Conservation (phyloP, 2,797 vertebrate species). For the Lemur catta region DNA sequence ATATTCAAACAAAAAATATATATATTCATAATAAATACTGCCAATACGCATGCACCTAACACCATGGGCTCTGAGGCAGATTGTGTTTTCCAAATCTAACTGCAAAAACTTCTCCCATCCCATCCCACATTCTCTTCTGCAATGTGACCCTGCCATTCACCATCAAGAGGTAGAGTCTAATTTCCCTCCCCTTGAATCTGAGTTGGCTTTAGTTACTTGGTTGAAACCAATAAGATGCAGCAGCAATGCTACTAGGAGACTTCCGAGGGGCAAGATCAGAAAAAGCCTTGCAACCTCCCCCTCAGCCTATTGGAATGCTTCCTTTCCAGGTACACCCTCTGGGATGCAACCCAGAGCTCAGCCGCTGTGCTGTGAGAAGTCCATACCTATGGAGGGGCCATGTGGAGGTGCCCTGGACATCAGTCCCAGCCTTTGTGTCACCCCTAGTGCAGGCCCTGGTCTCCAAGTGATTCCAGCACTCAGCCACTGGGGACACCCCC, state of each 20-base stretch:
- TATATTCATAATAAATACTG: background rate
- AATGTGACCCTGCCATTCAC: background rate
- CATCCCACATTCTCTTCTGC: background rate
- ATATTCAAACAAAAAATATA: background rate
- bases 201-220: background rate
- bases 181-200: background rate
- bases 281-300: background rate
- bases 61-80: background rate
- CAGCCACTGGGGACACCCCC: background rate
- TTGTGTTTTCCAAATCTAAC: background rate
- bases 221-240: background rate
- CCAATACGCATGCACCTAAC: background rate
- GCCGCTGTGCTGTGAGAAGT: background rate
- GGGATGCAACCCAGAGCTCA: background rate
- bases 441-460: background rate
- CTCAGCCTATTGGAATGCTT: background rate
- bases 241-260: background rate
- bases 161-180: background rate
- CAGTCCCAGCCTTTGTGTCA: background rate
- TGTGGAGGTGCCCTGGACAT: background rate
- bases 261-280: background rate
- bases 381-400: fast-evolving
- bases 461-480: background rate
- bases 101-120: background rate
- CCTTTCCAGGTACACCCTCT: background rate